A percentile compares a stretch with the other conserved stretches of the same genome.
Evolutionary conservation across 2,113 vertebrate genomes (phyloP).

Genomic region (Gorilla gorilla): DNA sequence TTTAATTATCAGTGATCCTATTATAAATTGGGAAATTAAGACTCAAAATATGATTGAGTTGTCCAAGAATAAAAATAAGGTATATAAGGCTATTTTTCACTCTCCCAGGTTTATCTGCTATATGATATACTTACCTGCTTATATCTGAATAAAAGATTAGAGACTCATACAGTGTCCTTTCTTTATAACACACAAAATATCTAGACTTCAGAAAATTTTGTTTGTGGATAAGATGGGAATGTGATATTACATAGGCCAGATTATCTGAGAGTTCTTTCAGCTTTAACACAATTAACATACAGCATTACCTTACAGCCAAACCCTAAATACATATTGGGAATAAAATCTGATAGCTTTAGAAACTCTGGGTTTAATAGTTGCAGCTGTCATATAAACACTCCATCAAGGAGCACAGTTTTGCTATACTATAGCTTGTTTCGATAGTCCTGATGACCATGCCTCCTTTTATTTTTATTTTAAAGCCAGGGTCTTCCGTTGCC

Average conservation of each 20-base stretch:
- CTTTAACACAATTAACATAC: not conserved
- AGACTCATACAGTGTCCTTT: not conserved
- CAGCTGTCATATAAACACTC: not conserved
- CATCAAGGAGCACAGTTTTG: not conserved
- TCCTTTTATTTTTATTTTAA: not conserved
- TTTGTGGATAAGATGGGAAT: not conserved
- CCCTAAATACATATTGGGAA: not conserved
- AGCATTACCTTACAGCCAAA: not conserved
- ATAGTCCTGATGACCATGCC: not conserved
- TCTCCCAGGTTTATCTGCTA: not conserved
- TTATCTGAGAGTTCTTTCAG: not conserved
- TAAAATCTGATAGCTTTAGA: not conserved
- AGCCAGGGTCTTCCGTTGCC: not conserved
- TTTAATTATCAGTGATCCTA: conserved; percentile 30
- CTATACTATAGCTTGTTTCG: not conserved
- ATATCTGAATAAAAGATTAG: not conserved
- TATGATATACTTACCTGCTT: not conserved
- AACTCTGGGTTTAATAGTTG: not conserved
- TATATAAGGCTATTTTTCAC: not conserved
- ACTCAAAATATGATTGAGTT: not conserved
- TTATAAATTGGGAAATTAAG: not conserved
- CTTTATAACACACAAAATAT: not conserved
- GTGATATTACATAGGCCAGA: not conserved
- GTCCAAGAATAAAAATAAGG: not conserved
- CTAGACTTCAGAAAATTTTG: not conserved